phyloP scores from a whole-genome alignment of 2,888 invertebrate species.

The Catonia carolina region DNA sequence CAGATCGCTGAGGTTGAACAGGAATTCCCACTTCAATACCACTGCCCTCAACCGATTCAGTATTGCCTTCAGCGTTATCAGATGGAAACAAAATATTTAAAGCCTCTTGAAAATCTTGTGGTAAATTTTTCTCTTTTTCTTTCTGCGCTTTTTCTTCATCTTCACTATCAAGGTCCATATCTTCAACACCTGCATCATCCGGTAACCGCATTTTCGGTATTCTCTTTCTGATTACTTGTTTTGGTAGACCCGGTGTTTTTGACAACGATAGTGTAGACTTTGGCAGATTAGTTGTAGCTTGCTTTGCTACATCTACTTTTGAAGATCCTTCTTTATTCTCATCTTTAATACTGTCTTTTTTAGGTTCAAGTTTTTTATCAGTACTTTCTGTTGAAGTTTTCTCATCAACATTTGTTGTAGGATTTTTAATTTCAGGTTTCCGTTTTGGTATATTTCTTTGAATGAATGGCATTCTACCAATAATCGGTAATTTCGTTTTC shows the following conservation, averaged over 20 bases:
- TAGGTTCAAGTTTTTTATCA: not conserved
- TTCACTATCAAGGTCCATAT: constrained; percentile 34
- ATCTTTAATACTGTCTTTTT: not conserved
- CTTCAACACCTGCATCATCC: constrained; percentile 32
- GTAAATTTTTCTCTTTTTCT: constrained; percentile 41
- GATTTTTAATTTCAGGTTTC: constrained; percentile 30
- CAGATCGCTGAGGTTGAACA: not conserved
- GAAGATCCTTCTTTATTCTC: not conserved
- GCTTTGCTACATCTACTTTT: not conserved
- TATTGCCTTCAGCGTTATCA: constrained; percentile 11
- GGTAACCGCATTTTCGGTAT: constrained; percentile 11
- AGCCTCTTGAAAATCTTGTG: constrained; percentile 60
- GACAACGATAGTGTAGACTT: constrained; percentile 21
- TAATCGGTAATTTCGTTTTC: constrained; percentile 72
- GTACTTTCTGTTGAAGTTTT: not conserved
- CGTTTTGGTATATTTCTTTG: constrained; percentile 44
- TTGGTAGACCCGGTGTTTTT: constrained; percentile 13
- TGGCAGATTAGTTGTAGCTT: not conserved
- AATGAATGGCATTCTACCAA: constrained; percentile 78
- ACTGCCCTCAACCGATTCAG: constrained; percentile 3
- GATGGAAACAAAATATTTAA: constrained; percentile 58
- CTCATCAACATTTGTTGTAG: constrained; percentile 38
- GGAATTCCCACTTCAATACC: not conserved
- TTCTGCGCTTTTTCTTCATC: constrained; percentile 31
- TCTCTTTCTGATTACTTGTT: constrained; percentile 10